phyloP scores from a whole-genome alignment of 2,888 invertebrate species.

The Dione vanillae region DNA sequence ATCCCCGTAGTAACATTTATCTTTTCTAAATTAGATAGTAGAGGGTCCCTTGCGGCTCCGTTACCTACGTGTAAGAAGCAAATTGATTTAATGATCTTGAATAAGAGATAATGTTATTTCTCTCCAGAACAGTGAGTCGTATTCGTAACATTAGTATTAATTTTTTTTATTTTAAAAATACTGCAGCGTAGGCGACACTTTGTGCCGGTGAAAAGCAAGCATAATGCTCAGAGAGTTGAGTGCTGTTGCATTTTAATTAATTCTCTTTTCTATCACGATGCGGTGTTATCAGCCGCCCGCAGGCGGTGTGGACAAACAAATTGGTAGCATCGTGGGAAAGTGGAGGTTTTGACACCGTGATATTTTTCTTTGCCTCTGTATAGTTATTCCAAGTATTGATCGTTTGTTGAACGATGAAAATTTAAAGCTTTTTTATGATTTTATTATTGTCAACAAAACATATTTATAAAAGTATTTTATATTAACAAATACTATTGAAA shows the following conservation, averaged over 20 bases:
- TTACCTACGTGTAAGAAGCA: conserved; percentile 44
- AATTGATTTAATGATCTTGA: conserved; percentile 45
- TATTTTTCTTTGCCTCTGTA: conserved; percentile 53
- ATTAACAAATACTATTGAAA: neutral
- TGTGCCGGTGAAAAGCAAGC: conserved; percentile 52
- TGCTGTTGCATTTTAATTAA: conserved; percentile 84
- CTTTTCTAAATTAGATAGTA: conserved; percentile 47
- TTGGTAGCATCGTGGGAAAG: conserved; percentile 61
- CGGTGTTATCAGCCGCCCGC: conserved; percentile 75
- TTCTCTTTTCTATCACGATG: conserved; percentile 82
- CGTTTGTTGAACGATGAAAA: conserved; percentile 15
- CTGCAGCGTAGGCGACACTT: conserved; percentile 53
- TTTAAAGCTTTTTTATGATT: neutral
- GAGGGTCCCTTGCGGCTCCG: conserved; percentile 40
- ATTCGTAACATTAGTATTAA: conserved; percentile 12
- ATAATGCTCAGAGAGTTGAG: conserved; percentile 75
- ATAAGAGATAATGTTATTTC: conserved; percentile 41
- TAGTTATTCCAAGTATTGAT: conserved; percentile 29
- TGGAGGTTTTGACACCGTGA: conserved; percentile 72
- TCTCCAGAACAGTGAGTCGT: conserved; percentile 27
- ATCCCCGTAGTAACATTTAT: conserved; percentile 46
- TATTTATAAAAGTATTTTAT: neutral
- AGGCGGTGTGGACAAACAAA: conserved; percentile 79
- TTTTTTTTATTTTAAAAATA: conserved; percentile 57
- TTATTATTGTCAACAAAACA: neutral